A percentile compares a stretch with the other conserved stretches of the same genome.
phyloP scores from a whole-genome alignment of 2,888 invertebrate species.

The Polyommatus icarus region DNA sequence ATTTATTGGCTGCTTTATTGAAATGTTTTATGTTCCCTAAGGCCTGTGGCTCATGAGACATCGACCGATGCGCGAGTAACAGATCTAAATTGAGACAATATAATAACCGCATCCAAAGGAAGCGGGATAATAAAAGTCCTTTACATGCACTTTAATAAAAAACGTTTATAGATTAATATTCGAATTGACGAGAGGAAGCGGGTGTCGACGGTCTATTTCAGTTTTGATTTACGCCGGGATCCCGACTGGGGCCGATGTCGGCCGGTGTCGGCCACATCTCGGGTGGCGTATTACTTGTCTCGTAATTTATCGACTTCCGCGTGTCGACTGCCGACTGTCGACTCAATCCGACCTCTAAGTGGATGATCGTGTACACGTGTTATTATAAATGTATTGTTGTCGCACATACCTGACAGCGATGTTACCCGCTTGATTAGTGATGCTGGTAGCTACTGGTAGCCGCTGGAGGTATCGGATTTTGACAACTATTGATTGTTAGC shows the following conservation, averaged over 20 bases:
- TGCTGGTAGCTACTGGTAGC: neutral
- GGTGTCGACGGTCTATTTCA: conserved; percentile 66
- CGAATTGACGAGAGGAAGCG: conserved; percentile 68
- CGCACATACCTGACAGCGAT: neutral
- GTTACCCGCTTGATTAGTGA: neutral
- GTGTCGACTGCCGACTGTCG: conserved; percentile 37
- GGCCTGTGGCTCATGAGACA: neutral
- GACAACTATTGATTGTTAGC: neutral
- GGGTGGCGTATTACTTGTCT: conserved; percentile 65
- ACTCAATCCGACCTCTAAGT: conserved; percentile 37
- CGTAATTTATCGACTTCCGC: conserved; percentile 63
- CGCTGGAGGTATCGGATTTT: neutral
- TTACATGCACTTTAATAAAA: conserved; percentile 43
- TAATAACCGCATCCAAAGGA: conserved; percentile 43
- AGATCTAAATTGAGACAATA: conserved; percentile 13
- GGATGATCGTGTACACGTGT: conserved; percentile 48
- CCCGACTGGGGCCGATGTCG: conserved; percentile 43
- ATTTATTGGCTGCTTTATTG: neutral
- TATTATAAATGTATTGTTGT: conserved; percentile 43
- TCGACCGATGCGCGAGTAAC: neutral
- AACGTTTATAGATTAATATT: conserved; percentile 59
- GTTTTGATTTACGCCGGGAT: conserved; percentile 65
- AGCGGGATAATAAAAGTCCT: conserved; percentile 34
- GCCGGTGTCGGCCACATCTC: conserved; percentile 48
- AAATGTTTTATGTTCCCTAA: neutral